Evolutionary conservation across 2,113 vertebrate genomes (phyloP).

Genomic region (Laticauda colubrina): DNA sequence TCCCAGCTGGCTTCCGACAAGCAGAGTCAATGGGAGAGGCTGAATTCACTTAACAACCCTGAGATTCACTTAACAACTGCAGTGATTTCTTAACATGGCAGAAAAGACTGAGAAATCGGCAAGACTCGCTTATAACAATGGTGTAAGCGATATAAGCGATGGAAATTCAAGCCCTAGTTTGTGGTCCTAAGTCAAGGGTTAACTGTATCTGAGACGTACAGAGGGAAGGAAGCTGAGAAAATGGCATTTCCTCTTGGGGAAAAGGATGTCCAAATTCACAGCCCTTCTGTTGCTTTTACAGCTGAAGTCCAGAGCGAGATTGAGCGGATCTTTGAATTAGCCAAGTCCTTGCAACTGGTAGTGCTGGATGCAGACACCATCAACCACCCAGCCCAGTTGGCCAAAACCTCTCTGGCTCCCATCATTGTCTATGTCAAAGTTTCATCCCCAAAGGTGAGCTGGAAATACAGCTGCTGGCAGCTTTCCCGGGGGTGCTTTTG

Average conservation of each 20-base stretch:
- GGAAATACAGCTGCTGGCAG: rapidly evolving
- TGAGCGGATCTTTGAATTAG: constrained; percentile 94
- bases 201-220: not conserved
- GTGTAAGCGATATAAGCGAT: not conserved
- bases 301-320: constrained; percentile 97
- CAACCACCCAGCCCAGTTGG: constrained; percentile 92
- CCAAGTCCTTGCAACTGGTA: constrained; percentile 94
- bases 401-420: constrained; percentile 94
- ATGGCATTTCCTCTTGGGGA: too few relatives aligned
- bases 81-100: not conserved
- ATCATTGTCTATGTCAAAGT: constrained; percentile 96
- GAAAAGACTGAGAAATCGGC: not conserved
- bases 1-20: not conserved
- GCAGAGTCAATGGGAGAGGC: not conserved
- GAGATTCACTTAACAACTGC: not conserved
- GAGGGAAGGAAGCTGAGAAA: not conserved
- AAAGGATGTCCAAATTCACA: not conserved
- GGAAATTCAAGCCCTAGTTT: not conserved
- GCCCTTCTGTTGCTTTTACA: constrained; percentile 48
- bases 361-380: constrained; percentile 94
- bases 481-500: not conserved
- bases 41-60: not conserved
- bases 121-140: not conserved
- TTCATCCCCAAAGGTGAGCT: constrained; percentile 90
- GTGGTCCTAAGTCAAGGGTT: not conserved